Evolutionary conservation across 1,140 invertebrate genomes (phyloP).

Genomic region (Leguminivora glycinivorella): DNA sequence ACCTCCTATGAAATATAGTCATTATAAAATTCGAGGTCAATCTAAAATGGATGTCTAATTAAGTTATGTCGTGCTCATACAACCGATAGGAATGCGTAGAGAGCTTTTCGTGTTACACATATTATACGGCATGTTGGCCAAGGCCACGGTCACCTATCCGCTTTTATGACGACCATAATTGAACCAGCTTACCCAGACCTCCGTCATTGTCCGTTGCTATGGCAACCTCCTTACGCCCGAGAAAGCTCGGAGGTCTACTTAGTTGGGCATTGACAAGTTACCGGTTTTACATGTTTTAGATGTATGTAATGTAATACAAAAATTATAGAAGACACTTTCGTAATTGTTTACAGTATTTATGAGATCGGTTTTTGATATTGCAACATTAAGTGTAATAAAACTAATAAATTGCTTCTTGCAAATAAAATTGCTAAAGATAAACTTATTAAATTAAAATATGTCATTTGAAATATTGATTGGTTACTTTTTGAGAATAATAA

Average conservation of each 20-base stretch:
- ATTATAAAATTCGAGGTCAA: background rate
- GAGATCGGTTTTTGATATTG: background rate
- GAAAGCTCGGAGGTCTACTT: background rate
- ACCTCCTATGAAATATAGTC: background rate
- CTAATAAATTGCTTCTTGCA: slow-evolving; percentile 1
- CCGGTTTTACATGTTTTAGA: slow-evolving; percentile 17
- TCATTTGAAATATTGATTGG: no score
- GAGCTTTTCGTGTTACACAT: slow-evolving; percentile 35
- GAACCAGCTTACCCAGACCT: slow-evolving; percentile 34
- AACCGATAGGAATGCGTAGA: no score
- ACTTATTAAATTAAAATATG: no score
- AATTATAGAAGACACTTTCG: slow-evolving; percentile 12
- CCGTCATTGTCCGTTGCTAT: slow-evolving; percentile 8
- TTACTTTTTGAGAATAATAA: background rate
- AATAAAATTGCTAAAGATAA: background rate
- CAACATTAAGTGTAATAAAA: background rate
- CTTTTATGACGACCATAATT: slow-evolving; percentile 49
- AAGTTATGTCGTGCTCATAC: background rate
- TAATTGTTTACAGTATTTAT: slow-evolving; percentile 17
- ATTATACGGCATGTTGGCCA: slow-evolving; percentile 50
- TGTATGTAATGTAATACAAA: slow-evolving; percentile 20
- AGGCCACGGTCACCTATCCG: slow-evolving; percentile 50
- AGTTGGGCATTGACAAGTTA: background rate
- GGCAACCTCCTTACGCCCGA: slow-evolving; percentile 16
- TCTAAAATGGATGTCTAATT: background rate